Conservation (phyloP, 30 jellyfish, hydroid and myxozoan genomes). For the Aurelia sp. region DNA sequence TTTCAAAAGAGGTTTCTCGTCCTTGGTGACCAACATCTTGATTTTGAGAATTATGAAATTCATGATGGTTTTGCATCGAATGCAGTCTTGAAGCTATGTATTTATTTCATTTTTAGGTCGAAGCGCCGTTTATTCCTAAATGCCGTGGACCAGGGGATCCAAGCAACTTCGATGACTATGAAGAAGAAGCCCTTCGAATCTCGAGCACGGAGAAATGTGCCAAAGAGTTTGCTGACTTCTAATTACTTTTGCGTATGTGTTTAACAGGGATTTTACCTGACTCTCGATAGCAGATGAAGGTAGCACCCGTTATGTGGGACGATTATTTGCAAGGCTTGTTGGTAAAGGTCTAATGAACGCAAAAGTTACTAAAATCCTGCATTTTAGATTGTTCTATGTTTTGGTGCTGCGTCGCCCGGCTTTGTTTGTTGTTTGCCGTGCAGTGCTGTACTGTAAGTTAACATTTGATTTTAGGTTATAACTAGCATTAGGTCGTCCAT, state of each 20-base stretch:
- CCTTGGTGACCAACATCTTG: too few species aligned
- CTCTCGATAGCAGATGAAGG: constrained; percentile 40
- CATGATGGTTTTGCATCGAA: too few species aligned
- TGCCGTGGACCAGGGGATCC: constrained; percentile 99
- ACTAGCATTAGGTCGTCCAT: too few species aligned
- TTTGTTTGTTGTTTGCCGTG: too few species aligned
- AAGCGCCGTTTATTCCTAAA: constrained; percentile 99
- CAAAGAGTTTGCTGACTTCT: constrained; percentile 98
- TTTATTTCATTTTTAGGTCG: constrained; percentile 69
- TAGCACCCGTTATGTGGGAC: constrained; percentile 25
- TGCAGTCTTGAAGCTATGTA: too few species aligned
- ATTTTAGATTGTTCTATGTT: neutral
- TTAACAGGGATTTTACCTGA: constrained; percentile 55
- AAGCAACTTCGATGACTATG: constrained; percentile 98
- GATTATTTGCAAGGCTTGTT: constrained; percentile 66
- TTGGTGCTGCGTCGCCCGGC: constrained; percentile 29
- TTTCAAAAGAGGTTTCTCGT: too few species aligned
- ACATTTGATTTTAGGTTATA: too few species aligned
- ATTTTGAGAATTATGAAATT: too few species aligned
- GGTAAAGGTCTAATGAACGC: constrained; percentile 46
- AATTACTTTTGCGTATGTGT: constrained; percentile 51
- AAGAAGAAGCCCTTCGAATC: constrained; percentile 97
- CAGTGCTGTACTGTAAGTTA: too few species aligned
- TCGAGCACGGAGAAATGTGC: constrained; percentile 99
- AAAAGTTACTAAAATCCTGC: constrained; percentile 3